Evolutionary conservation across 2,113 vertebrate genomes (phyloP).

Genomic region (Onychostoma macrolepis): DNA sequence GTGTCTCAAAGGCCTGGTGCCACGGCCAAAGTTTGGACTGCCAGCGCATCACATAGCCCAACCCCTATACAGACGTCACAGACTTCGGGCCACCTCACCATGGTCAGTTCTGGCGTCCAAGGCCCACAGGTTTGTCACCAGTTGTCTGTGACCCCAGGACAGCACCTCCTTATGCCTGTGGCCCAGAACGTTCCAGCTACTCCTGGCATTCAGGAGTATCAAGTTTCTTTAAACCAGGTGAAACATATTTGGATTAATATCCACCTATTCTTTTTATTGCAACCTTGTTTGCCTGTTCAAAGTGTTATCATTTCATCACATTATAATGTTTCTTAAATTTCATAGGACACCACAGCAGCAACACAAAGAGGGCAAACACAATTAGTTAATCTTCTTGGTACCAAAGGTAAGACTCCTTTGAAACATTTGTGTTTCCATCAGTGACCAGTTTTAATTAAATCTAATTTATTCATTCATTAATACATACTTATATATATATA

Average conservation of each 20-base stretch:
- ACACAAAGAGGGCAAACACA: conserved; percentile 79
- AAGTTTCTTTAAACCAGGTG: conserved; percentile 59
- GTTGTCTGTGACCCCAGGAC: conserved; percentile 74
- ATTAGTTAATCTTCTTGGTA: conserved; percentile 80
- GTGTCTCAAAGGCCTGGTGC: conserved; percentile 79
- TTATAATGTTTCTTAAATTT: conserved; percentile 47
- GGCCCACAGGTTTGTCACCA: conserved; percentile 80
- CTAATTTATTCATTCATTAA: no score
- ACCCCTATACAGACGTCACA: conserved; percentile 75
- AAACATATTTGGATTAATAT: not conserved
- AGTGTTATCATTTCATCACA: not conserved
- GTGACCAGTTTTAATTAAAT: not conserved
- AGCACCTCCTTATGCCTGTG: conserved; percentile 89
- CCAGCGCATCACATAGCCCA: conserved; percentile 58
- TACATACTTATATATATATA: no score
- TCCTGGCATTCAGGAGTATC: conserved; percentile 65
- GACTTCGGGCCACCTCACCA: conserved; percentile 78
- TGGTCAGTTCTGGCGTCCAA: conserved; percentile 82
- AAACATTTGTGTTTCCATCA: not conserved
- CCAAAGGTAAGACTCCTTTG: conserved; percentile 47
- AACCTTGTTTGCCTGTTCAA: not conserved
- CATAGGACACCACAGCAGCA: conserved; percentile 72
- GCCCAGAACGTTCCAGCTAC: conserved; percentile 79
- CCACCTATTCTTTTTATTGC: not conserved
- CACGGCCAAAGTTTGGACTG: conserved; percentile 77